Conservation (phyloP, 2,113 vertebrate species). For the Rhegmatorhina hoffmannsi region DNA sequence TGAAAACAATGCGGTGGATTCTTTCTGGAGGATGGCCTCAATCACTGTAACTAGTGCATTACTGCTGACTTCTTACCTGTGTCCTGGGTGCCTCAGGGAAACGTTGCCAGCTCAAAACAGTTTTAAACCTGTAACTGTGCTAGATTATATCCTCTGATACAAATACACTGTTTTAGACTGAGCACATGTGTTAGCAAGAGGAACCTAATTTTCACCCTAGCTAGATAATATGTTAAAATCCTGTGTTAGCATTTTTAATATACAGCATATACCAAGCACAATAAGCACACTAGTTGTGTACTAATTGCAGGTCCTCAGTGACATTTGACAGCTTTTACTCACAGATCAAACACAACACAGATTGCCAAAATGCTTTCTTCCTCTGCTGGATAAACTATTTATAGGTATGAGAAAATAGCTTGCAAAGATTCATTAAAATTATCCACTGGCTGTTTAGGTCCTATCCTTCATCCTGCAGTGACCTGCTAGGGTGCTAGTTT, state of each 20-base stretch:
- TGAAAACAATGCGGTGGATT: conserved; percentile 74
- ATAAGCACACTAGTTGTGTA: background rate
- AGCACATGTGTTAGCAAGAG: background rate
- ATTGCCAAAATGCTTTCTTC: background rate
- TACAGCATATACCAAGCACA: background rate
- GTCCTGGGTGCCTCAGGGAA: background rate
- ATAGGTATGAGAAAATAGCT: background rate
- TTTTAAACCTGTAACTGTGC: background rate
- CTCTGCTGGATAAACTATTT: background rate
- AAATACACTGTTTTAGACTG: background rate
- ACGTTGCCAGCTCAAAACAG: background rate
- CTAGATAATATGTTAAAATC: background rate
- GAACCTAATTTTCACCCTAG: background rate
- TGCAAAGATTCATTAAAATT: background rate
- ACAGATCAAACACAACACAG: background rate
- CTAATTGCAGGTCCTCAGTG: background rate
- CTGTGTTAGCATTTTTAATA: background rate
- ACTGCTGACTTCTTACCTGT: background rate
- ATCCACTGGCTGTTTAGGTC: background rate
- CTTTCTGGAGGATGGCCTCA: conserved; percentile 79
- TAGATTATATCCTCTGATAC: background rate
- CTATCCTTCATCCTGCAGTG: background rate
- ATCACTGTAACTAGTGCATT: conserved; percentile 47
- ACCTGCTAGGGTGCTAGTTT: background rate
- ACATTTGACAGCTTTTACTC: background rate